A percentile compares a stretch with the other conserved stretches of the same genome.
Evolutionary conservation across 2,113 vertebrate genomes (phyloP).

Genomic region (Mirounga angustirostris): DNA sequence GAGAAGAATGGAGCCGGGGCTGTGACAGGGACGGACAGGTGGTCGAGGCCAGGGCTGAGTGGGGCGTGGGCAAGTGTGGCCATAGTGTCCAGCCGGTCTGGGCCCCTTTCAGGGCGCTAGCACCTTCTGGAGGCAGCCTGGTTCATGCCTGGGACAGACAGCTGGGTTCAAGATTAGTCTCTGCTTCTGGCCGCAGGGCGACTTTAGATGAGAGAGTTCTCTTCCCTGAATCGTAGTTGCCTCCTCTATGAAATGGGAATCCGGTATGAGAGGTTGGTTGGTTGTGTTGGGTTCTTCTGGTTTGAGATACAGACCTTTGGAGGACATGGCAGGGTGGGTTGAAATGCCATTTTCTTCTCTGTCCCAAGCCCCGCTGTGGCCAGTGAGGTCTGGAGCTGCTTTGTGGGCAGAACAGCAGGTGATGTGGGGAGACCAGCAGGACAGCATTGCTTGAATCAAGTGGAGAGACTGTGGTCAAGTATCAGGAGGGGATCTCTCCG

Average conservation of each 20-base stretch:
- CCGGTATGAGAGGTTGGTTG: not conserved
- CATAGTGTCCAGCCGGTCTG: rapidly evolving
- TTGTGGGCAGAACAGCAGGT: not conserved
- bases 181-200: not conserved
- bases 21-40: not conserved
- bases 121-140: not conserved
- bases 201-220: not conserved
- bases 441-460: not conserved
- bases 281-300: not conserved
- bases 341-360: not conserved
- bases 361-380: not conserved
- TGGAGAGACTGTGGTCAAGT: not conserved
- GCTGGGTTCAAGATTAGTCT: constrained; percentile 15
- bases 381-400: not conserved
- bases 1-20: constrained; percentile 56
- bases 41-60: not conserved
- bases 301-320: not conserved
- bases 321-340: not conserved
- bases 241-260: not conserved
- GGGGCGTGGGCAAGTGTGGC: not conserved
- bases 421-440: rapidly evolving
- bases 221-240: not conserved
- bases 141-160: not conserved
- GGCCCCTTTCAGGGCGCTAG: not conserved
- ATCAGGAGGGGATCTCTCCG: not conserved